A percentile compares a stretch with the other conserved stretches of the same genome.
phyloP scores from a whole-genome alignment of 30 jellyfish, hydroid and myxozoan genomes.

The Chrysaora quinquecirrha region DNA sequence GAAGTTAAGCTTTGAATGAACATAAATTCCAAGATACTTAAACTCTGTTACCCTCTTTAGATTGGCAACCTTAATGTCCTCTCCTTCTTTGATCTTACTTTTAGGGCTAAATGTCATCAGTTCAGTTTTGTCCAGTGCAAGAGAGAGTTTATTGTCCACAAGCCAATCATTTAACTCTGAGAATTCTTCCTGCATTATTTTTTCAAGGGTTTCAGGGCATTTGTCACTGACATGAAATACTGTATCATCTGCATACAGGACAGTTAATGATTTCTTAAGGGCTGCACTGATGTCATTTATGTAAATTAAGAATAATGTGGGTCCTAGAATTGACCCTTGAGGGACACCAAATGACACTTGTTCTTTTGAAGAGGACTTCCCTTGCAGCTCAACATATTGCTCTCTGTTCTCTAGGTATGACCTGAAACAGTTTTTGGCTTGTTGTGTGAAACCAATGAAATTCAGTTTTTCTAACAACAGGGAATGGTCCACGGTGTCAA shows the following conservation, averaged over 20 bases:
- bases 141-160: constrained; percentile 54
- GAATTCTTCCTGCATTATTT: constrained; percentile 34
- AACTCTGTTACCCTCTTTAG: neutral
- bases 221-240: constrained; percentile 37
- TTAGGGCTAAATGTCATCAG: constrained; percentile 49
- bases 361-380: constrained; percentile 52
- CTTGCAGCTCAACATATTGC: constrained; percentile 54
- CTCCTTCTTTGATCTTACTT: constrained; percentile 58
- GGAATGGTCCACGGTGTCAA: constrained; percentile 33
- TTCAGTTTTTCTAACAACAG: constrained; percentile 34
- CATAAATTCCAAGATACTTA: neutral
- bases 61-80: constrained; percentile 21
- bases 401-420: constrained; percentile 28
- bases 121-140: constrained; percentile 61
- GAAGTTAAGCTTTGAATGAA: neutral
- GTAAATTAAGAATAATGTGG: constrained; percentile 42
- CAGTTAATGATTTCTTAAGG: constrained; percentile 24
- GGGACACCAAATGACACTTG: constrained; percentile 62
- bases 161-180: constrained; percentile 37
- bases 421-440: constrained; percentile 12
- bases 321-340: constrained; percentile 67
- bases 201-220: constrained; percentile 62
- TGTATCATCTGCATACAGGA: constrained; percentile 14
- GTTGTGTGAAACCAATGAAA: constrained; percentile 41
- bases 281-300: constrained; percentile 24